Evolutionary conservation across 2,113 vertebrate species (phyloP), one percentile per base, ranked within the genome.

Genomic region (Oxygymnocypris stewartii): DNA sequence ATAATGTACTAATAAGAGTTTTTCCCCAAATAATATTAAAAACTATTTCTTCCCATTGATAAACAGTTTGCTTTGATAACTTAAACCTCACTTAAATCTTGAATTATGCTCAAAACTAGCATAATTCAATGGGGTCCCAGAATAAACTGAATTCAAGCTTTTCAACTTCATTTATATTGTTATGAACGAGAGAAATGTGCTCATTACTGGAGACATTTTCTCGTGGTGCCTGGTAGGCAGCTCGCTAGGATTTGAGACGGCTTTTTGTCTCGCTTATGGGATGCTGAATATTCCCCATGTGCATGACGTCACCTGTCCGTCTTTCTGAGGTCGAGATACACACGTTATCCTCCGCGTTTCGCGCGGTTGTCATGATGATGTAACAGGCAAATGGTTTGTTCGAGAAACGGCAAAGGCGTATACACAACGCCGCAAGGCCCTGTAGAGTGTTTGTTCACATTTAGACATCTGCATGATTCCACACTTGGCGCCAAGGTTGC

Each of bases 221-320:
- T 7, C 25, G n/a, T 76, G 37, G 18, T 47, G 14, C 57, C 40
- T 20, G 59, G 13, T 65, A 28, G 59, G 59, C 59, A 47, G n/a
- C 59, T 81, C 79, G 14, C 13, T 47, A 6, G 59, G 59, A 6
- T 81, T 81, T 47, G n/a, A 65, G n/a, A 81, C 59, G 14, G 81
- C 28, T 9, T 65, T 71, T 83, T 83, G 81, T 89, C 73, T 87
- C 59, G 42, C 74, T 54, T 74, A 80, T 79, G 25, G 84, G 85
- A 85, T 89, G 88, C 88, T 84, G 81, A 85, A 87, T 77, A 65
- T 79, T 87, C 65, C 84, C 77, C 67, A 49, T 77, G 78, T 81
- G 9, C 69, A 73, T 87, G 88, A 87, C 84, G 88, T 80, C 87
- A 89, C 61, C 73, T 44, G 77, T 84, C 25, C 31, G 63, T 77